These are phyloP conservation scores for Drosophila tsacasi DNA, from an alignment of 1,140 invertebrate genomes.

Conservation along the genomic window DNA sequence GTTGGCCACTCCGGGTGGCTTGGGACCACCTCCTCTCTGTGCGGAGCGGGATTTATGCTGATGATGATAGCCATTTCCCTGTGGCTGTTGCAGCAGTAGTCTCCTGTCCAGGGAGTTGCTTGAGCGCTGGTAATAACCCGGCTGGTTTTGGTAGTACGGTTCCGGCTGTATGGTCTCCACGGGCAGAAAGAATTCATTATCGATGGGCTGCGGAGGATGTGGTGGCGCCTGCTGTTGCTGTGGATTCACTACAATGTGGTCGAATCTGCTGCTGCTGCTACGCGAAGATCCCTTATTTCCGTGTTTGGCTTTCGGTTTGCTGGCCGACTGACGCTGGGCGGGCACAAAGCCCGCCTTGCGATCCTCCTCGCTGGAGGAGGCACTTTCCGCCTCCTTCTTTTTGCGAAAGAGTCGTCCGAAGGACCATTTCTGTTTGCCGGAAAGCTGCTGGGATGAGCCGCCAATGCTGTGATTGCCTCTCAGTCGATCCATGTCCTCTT, in stretches of 20 bases:
- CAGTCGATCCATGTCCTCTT: conserved; percentile 69
- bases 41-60: conserved; percentile 54
- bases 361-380: conserved; percentile 88
- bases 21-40: conserved; percentile 73
- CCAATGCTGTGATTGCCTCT: conserved; percentile 61
- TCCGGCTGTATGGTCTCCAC: conserved; percentile 86
- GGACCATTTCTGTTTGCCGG: conserved; percentile 89
- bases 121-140: conserved; percentile 84
- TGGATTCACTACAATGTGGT: conserved; percentile 86
- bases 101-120: conserved; percentile 84
- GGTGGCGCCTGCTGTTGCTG: conserved; percentile 23
- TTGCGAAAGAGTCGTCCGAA: conserved; percentile 89
- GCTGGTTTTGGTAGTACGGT: conserved; percentile 79
- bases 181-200: conserved; percentile 86
- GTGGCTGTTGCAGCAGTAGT: conserved; percentile 48
- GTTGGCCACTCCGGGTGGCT: conserved; percentile 86
- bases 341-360: conserved; percentile 85
- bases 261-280: conserved; percentile 86
- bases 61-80: conserved; percentile 20
- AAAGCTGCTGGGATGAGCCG: conserved; percentile 63
- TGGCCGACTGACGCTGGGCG: conserved; percentile 55
- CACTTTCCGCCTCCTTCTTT: conserved; percentile 88
- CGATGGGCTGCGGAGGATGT: conserved; percentile 54
- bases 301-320: conserved; percentile 70
- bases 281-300: conserved; percentile 72